These are phyloP conservation scores for Sylvietta virens DNA, from an alignment of 2,113 vertebrate genomes.

Conservation along the genomic window DNA sequence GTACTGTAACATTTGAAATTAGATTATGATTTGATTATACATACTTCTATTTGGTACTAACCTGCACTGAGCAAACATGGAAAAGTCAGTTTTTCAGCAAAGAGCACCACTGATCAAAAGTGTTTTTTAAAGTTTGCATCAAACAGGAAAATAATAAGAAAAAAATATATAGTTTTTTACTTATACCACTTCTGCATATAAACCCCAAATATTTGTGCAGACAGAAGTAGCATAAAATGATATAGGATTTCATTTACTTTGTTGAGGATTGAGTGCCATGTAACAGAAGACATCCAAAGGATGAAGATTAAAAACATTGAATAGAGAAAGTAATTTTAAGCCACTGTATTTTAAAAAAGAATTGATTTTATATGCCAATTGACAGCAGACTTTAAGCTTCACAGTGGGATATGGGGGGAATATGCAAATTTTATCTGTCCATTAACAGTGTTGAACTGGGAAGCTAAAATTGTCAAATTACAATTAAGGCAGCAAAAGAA, in stretches of 20 bases:
- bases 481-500: conserved; percentile 13
- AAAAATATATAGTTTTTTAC: background rate
- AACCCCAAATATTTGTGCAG: background rate
- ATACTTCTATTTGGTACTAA: background rate
- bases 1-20: background rate
- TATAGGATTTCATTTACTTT: background rate
- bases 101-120: background rate
- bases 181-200: background rate
- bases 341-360: background rate
- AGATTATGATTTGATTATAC: background rate
- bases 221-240: background rate
- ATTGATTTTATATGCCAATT: background rate
- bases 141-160: background rate
- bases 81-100: background rate
- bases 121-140: background rate
- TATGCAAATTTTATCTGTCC: background rate
- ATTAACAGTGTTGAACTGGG: background rate
- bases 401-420: background rate
- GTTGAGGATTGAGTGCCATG: background rate
- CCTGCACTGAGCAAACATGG: background rate
- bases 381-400: background rate
- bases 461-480: conserved; percentile 23
- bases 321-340: background rate
- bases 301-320: background rate
- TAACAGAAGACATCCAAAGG: background rate